Conservation (phyloP, 2,797 vertebrate species). For the Pseudopleuronectes americanus region DNA sequence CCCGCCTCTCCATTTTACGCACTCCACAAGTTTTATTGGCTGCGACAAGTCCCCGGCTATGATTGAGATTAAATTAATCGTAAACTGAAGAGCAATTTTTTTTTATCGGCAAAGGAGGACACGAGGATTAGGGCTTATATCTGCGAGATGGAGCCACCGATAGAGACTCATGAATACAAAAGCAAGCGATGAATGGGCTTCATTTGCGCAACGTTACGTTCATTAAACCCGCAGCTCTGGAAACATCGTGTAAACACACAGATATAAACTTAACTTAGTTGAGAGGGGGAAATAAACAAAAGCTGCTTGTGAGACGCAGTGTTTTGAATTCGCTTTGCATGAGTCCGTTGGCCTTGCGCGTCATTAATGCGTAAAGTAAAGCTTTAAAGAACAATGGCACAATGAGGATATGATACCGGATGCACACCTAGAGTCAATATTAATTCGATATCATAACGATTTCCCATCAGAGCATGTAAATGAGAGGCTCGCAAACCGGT, state of each 20-base stretch:
- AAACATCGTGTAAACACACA: slow-evolving; percentile 40
- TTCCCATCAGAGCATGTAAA: slow-evolving; percentile 26
- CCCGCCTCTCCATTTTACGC: slow-evolving; percentile 66
- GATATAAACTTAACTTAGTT: slow-evolving; percentile 28
- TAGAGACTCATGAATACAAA: slow-evolving; percentile 75
- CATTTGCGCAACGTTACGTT: slow-evolving; percentile 57
- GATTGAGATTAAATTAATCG: slow-evolving; percentile 90
- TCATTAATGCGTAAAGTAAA: slow-evolving; percentile 3
- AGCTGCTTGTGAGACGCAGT: neutral
- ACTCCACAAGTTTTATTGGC: slow-evolving; percentile 85
- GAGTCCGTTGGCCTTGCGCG: neutral
- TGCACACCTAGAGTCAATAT: slow-evolving; percentile 9
- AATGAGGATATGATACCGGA: neutral
- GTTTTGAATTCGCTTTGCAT: neutral
- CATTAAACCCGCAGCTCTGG: slow-evolving; percentile 54
- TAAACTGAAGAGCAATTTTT: slow-evolving; percentile 83
- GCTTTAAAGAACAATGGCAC: neutral
- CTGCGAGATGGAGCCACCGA: slow-evolving; percentile 67
- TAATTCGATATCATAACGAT: slow-evolving; percentile 8
- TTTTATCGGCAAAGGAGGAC: slow-evolving; percentile 78
- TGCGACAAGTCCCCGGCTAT: slow-evolving; percentile 77
- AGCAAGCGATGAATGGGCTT: slow-evolving; percentile 62
- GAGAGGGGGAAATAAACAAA: neutral
- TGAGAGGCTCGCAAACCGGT: slow-evolving; percentile 42
- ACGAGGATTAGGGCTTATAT: slow-evolving; percentile 72